Conservation (phyloP, 2,113 vertebrate genomes). For the Camelus dromedarius region DNA sequence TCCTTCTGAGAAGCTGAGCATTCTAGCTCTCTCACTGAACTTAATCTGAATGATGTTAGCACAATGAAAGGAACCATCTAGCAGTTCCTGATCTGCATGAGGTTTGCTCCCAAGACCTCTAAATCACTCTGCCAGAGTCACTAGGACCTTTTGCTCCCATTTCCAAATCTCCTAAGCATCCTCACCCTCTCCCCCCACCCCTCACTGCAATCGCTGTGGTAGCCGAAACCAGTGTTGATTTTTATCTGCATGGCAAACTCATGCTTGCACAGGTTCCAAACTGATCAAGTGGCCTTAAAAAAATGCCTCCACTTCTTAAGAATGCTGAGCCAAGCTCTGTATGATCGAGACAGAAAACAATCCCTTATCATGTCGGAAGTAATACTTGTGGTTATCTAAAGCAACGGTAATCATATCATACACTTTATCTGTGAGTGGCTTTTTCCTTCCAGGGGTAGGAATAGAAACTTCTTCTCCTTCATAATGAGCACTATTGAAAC, state of each 20-base stretch:
- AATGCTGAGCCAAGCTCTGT: conserved; percentile 79
- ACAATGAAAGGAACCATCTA: not conserved
- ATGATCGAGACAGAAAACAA: conserved; percentile 85
- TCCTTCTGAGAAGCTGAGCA: not conserved
- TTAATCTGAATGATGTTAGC: conserved; percentile 26
- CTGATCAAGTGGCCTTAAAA: conserved; percentile 86
- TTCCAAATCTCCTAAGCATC: not conserved
- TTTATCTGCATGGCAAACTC: conserved; percentile 82
- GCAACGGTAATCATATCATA: conserved; percentile 84
- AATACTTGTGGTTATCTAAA: conserved; percentile 85
- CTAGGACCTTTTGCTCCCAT: not conserved
- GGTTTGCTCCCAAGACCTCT: conserved; percentile 44
- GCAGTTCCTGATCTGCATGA: not conserved
- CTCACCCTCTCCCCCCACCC: not conserved
- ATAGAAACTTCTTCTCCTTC: conserved; percentile 86
- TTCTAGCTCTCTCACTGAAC: not conserved
- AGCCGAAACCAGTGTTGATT: conserved; percentile 79
- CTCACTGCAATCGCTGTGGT: conserved; percentile 50
- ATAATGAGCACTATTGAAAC: conserved; percentile 89
- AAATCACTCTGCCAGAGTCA: not conserved
- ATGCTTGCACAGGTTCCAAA: conserved; percentile 74
- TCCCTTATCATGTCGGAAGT: conserved; percentile 86
- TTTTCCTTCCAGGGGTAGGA: conserved; percentile 88
- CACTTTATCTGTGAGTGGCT: conserved; percentile 88
- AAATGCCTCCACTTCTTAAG: conserved; percentile 84